Evolutionary conservation across 2,888 invertebrate species (phyloP), one percentile per base, ranked within the genome.

Genomic region (Ptycholaimellus sp.): DNA sequence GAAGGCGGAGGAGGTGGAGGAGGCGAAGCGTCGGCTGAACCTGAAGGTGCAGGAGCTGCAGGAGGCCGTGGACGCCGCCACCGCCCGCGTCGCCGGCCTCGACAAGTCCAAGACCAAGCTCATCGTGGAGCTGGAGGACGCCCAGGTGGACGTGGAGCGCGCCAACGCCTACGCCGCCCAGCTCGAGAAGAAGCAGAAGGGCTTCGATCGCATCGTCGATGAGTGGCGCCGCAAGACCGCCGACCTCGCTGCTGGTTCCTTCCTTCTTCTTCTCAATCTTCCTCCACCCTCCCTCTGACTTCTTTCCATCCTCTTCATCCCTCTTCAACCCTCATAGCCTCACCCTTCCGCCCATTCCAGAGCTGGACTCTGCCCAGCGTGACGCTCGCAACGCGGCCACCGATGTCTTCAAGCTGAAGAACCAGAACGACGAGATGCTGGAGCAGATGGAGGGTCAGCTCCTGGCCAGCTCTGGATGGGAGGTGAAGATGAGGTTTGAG

Each of bases 311-410:
- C n/a, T n/a, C n/a, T n/a, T n/a, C n/a, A n/a, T n/a, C n/a, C n/a
- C n/a, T n/a, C n/a, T n/a, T n/a, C n/a, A n/a, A n/a, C n/a, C n/a
- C n/a, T n/a, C n/a, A n/a, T n/a, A n/a, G n/a, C n/a, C n/a, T n/a
- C n/a, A n/a, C n/a, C n/a, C n/a, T n/a, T n/a, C n/a, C n/a, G n/a
- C n/a, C n/a, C n/a, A n/a, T n/a, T n/a, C n/a, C n/a, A n/a, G 96
- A 96, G 65, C 73, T 96, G 46, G 96, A 96, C 60, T 85, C 83
- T 59, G 83, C 85, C 65, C 90, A 93, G 68, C 87, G 90, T 69
- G 96, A 96, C 67, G 83, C 85, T 74, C 78, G 96, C 66, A 87
- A 90, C 73, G 85, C 87, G 70, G 85, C 87, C 64, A 93, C 93
- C 53, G 96, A 96, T 69, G 70, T 96, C 59, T 96, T 90, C 83